Evolutionary conservation across 2,888 invertebrate genomes (phyloP).

Genomic region (Calliphora vomitoria): DNA sequence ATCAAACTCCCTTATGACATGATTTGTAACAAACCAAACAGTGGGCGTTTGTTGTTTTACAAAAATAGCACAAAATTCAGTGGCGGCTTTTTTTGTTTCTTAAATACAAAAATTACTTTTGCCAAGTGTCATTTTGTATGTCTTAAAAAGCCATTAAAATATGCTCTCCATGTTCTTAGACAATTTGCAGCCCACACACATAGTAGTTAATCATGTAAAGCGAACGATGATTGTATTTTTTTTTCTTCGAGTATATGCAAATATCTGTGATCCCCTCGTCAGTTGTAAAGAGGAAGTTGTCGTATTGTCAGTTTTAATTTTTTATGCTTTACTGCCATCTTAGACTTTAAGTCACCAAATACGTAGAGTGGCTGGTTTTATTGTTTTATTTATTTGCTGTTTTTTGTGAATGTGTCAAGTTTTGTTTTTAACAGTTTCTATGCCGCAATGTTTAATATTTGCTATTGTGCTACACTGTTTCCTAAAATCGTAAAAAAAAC

Average conservation of each 20-base stretch:
- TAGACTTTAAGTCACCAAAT: constrained; percentile 70
- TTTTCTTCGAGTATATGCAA: constrained; percentile 39
- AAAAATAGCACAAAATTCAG: constrained; percentile 25
- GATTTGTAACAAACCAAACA: constrained; percentile 43
- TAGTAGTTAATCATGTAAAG: constrained; percentile 43
- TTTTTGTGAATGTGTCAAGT: neutral
- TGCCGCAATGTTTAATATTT: constrained; percentile 8
- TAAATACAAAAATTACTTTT: constrained; percentile 33
- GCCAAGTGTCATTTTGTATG: constrained; percentile 65
- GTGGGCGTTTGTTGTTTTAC: constrained; percentile 67
- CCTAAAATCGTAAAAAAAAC: neutral
- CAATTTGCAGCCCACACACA: constrained; percentile 68
- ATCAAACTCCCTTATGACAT: constrained; percentile 33
- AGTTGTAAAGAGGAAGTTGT: constrained; percentile 51
- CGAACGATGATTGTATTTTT: constrained; percentile 1
- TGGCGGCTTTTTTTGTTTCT: constrained; percentile 44
- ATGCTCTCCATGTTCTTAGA: constrained; percentile 23
- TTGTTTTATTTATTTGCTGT: constrained; percentile 11
- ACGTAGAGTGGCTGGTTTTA: constrained; percentile 18
- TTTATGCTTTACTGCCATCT: constrained; percentile 62
- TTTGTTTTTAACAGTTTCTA: constrained; percentile 13
- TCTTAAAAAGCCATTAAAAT: constrained; percentile 54
- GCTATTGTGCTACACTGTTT: constrained; percentile 24
- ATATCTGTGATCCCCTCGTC: constrained; percentile 1
- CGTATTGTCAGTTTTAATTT: constrained; percentile 51